A percentile compares a stretch with the other conserved stretches of the same genome.
Evolutionary conservation across 92 coral and sea anemone genomes (phyloP).

Genomic region (Umimayanthus kanabou): DNA sequence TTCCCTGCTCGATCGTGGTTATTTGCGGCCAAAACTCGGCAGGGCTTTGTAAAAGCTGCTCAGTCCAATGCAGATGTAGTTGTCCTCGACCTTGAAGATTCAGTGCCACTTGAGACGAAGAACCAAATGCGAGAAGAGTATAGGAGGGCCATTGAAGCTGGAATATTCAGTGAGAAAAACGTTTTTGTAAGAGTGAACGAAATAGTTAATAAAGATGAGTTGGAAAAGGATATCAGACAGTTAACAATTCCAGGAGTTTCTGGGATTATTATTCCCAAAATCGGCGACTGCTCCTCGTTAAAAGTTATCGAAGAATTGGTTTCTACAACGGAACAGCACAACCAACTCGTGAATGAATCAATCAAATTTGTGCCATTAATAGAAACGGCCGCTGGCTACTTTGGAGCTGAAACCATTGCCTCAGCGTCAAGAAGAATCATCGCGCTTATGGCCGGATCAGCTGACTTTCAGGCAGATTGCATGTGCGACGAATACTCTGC

Average conservation of each 20-base stretch:
- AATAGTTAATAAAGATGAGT: slow-evolving; percentile 6
- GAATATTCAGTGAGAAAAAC: slow-evolving; percentile 6
- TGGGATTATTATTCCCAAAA: slow-evolving; percentile 36
- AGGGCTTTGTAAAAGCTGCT: slow-evolving; percentile 33
- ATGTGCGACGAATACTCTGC: slow-evolving; percentile 29
- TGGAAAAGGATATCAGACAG: slow-evolving; percentile 10
- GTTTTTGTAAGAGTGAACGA: slow-evolving; percentile 43
- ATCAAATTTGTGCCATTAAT: slow-evolving; percentile 30
- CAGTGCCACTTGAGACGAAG: slow-evolving; percentile 26
- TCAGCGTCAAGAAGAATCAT: slow-evolving; percentile 27
- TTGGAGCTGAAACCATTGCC: slow-evolving; percentile 18
- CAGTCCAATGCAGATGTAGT: slow-evolving; percentile 44
- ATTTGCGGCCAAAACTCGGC: slow-evolving; percentile 27
- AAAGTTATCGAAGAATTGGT: slow-evolving; percentile 28
- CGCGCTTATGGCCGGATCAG: slow-evolving; percentile 16
- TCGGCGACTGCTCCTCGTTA: not conserved
- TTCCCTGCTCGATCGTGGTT: slow-evolving; percentile 48
- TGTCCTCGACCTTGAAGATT: slow-evolving; percentile 49
- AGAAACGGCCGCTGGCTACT: slow-evolving; percentile 9
- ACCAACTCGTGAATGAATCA: not conserved
- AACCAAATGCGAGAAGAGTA: slow-evolving; percentile 18
- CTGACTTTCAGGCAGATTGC: slow-evolving; percentile 41
- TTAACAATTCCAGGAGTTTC: slow-evolving; percentile 28
- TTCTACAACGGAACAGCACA: slow-evolving; percentile 9
- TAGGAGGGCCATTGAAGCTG: slow-evolving; percentile 5